These are phyloP conservation scores for Trachemys scripta DNA, from an alignment of 2,113 vertebrate genomes.

Conservation along the genomic window DNA sequence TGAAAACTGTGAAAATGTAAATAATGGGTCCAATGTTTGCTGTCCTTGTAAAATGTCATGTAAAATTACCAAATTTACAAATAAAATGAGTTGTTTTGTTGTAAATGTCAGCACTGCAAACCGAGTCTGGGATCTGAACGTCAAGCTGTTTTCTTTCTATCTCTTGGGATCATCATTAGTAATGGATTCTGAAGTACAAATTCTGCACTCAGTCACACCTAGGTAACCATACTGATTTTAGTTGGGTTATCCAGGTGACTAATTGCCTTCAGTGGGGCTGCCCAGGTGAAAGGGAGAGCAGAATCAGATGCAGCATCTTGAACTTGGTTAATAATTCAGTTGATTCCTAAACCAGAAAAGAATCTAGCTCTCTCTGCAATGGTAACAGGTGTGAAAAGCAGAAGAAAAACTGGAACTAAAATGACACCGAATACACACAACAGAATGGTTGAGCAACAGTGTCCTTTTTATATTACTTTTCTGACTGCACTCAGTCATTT, in stretches of 20 bases:
- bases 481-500: not conserved
- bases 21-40: not conserved
- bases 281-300: not conserved
- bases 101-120: not conserved
- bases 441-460: not conserved
- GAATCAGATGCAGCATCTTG: not conserved
- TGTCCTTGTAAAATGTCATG: not conserved
- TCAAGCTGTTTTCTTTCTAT: not conserved
- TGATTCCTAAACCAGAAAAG: not conserved
- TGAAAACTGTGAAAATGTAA: not conserved
- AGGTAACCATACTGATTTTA: not conserved
- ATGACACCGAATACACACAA: not conserved
- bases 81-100: not conserved
- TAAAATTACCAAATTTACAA: not conserved
- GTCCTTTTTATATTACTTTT: fast-evolving
- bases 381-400: not conserved
- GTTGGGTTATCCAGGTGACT: not conserved
- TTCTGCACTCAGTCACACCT: not conserved
- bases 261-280: not conserved
- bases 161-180: not conserved
- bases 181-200: not conserved
- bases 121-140: not conserved
- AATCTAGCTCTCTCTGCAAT: not conserved
- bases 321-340: not conserved
- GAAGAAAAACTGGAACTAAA: not conserved